Conservation (phyloP, 2,888 invertebrate genomes). For the Cosmia trapezina region DNA sequence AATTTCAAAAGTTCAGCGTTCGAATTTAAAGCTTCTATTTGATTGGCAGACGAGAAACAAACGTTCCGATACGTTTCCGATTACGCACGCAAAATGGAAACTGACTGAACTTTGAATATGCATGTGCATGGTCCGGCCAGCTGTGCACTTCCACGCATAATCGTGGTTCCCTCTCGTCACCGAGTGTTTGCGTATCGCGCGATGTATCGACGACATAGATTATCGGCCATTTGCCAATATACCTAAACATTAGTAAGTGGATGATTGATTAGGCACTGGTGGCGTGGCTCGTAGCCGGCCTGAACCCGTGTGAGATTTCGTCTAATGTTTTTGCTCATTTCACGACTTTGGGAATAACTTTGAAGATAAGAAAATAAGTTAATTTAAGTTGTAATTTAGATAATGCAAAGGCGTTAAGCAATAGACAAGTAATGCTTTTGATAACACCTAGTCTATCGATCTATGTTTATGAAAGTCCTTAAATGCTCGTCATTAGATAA, state of each 20-base stretch:
- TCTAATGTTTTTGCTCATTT: slow-evolving; percentile 50
- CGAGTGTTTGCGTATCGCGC: slow-evolving; percentile 68
- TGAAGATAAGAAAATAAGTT: slow-evolving; percentile 41
- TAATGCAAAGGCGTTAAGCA: slow-evolving; percentile 11
- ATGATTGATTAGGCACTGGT: slow-evolving; percentile 60
- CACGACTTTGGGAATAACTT: slow-evolving; percentile 35
- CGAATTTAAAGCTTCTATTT: slow-evolving; percentile 75
- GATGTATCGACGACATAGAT: slow-evolving; percentile 70
- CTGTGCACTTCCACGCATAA: slow-evolving; percentile 73
- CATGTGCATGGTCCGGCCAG: slow-evolving; percentile 78
- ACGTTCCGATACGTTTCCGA: slow-evolving; percentile 83
- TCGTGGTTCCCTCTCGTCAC: slow-evolving; percentile 65
- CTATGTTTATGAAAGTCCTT: slow-evolving; percentile 4
- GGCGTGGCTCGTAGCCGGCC: slow-evolving; percentile 24
- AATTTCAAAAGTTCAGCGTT: slow-evolving; percentile 65
- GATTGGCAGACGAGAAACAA: slow-evolving; percentile 67
- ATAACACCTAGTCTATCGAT: not conserved
- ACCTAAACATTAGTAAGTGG: slow-evolving; percentile 68
- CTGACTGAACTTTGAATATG: slow-evolving; percentile 89
- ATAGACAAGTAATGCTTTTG: slow-evolving; percentile 17
- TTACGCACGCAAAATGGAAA: slow-evolving; percentile 88
- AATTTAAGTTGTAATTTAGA: slow-evolving; percentile 38
- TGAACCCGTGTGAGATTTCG: slow-evolving; percentile 49
- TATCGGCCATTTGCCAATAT: slow-evolving; percentile 70
- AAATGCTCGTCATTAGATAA: not conserved